Conservation (phyloP, 2,888 invertebrate species). For the Ellobium chinense region DNA sequence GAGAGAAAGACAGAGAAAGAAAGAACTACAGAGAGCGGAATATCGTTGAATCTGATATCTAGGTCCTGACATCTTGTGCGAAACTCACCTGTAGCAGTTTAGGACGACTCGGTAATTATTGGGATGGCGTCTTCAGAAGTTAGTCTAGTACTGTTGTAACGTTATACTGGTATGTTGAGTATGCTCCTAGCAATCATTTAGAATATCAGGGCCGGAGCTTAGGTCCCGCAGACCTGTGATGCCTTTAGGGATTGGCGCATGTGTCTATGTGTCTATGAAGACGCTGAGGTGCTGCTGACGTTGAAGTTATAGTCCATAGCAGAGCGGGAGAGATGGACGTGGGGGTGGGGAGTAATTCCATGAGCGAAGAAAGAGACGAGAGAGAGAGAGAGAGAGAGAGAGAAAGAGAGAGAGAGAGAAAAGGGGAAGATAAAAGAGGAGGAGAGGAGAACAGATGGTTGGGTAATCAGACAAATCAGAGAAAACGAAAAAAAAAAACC, state of each 20-base stretch:
- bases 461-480: conserved; percentile 16
- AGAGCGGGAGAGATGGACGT: neutral
- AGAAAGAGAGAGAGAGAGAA: neutral
- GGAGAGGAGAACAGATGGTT: conserved; percentile 3
- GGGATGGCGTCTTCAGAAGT: too few relatives aligned
- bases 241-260: too few relatives aligned
- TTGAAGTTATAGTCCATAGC: too few relatives aligned
- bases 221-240: too few relatives aligned
- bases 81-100: too few relatives aligned
- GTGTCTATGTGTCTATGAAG: too few relatives aligned
- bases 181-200: too few relatives aligned
- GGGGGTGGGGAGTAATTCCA: neutral
- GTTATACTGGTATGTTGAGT: too few relatives aligned
- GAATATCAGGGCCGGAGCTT: too few relatives aligned
- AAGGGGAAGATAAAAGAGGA: neutral
- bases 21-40: neutral
- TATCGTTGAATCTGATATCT: neutral
- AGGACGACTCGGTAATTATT: too few relatives aligned
- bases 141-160: too few relatives aligned
- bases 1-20: conserved; percentile 7
- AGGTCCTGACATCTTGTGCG: neutral
- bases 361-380: neutral
- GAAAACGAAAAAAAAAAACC: neutral
- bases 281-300: too few relatives aligned
- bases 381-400: neutral